Percentiles rank a stretch among this genome's conserved stretches.
phyloP scores from a whole-genome alignment of 2,888 invertebrate species.

The Drosophila limbata region DNA sequence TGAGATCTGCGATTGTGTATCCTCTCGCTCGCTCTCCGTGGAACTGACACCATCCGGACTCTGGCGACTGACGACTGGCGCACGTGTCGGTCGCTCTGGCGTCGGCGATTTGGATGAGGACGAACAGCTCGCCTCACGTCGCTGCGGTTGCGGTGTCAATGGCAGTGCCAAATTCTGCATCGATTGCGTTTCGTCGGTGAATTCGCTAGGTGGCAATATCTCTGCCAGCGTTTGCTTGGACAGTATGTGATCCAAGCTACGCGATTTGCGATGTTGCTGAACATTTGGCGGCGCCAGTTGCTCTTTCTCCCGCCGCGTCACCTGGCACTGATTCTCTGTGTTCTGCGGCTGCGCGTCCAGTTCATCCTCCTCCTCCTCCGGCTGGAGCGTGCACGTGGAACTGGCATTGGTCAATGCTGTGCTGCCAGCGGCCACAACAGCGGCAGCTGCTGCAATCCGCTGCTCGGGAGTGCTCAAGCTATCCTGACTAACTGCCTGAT shows the following conservation, averaged over 20 bases:
- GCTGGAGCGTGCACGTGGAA: slow-evolving; percentile 80
- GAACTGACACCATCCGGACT: slow-evolving; percentile 85
- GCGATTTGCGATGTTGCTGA: slow-evolving; percentile 86
- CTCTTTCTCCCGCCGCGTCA: slow-evolving; percentile 81
- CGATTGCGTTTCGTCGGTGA: slow-evolving; percentile 83
- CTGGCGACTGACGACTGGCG: slow-evolving; percentile 72
- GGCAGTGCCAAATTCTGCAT: slow-evolving; percentile 84
- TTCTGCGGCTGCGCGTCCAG: slow-evolving; percentile 1
- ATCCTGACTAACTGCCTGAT: slow-evolving; percentile 75
- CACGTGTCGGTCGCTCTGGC: slow-evolving; percentile 67
- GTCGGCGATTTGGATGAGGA: slow-evolving; percentile 82
- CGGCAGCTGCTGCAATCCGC: slow-evolving; percentile 80
- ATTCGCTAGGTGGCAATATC: slow-evolving; percentile 68
- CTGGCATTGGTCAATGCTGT: slow-evolving; percentile 82
- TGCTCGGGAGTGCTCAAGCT: slow-evolving; percentile 69
- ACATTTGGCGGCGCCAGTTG: slow-evolving; percentile 64
- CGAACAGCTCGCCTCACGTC: slow-evolving; percentile 64
- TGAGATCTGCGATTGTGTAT: slow-evolving; percentile 46
- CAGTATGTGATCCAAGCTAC: slow-evolving; percentile 88
- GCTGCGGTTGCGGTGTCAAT: slow-evolving; percentile 71
- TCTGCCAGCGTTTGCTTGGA: slow-evolving; percentile 85
- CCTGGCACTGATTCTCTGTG: slow-evolving; percentile 29
- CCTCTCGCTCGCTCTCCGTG: slow-evolving; percentile 84
- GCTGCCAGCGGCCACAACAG: slow-evolving; percentile 80
- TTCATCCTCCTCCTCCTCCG: slow-evolving; percentile 65